Conservation (phyloP, 2,113 vertebrate genomes). For the Ptychochromis oligacanthus region DNA sequence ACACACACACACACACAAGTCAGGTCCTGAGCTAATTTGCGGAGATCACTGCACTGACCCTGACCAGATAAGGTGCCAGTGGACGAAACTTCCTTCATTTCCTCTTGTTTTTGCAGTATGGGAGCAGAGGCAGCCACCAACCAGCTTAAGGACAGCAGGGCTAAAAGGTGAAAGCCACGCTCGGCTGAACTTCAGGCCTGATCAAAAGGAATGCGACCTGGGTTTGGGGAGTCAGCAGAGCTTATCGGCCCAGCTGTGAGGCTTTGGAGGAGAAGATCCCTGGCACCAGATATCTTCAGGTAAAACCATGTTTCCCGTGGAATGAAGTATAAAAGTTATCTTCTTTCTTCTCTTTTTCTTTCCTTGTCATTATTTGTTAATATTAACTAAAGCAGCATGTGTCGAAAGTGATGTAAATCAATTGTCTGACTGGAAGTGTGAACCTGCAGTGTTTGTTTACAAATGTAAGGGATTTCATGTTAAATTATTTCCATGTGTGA, state of each 20-base stretch:
- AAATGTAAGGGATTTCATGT: conserved; percentile 7
- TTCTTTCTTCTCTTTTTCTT: neutral
- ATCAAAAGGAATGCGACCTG: conserved; percentile 78
- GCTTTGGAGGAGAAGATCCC: conserved; percentile 65
- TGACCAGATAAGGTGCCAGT: conserved; percentile 77
- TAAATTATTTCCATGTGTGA: conserved; percentile 25
- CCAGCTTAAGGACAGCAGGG: conserved; percentile 71
- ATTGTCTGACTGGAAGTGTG: conserved; percentile 2
- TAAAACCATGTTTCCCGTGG: conserved; percentile 46
- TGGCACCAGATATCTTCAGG: conserved; percentile 61
- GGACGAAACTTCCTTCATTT: conserved; percentile 81
- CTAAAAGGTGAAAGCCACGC: conserved; percentile 79
- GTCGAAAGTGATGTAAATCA: conserved; percentile 33
- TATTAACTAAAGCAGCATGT: neutral
- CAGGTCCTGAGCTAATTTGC: conserved; percentile 74
- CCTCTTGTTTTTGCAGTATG: conserved; percentile 77
- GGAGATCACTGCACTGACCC: conserved; percentile 76
- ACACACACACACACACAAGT: conserved; percentile 34
- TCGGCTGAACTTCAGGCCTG: conserved; percentile 74
- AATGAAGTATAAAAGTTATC: conserved; percentile 33
- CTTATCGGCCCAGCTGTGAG: conserved; percentile 59
- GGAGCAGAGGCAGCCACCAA: conserved; percentile 60
- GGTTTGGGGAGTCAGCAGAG: conserved; percentile 63
- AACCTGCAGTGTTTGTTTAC: conserved; percentile 13
- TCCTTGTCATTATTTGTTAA: conserved; percentile 19